Conservation (phyloP, 2,113 vertebrate genomes). For the Puffinus mauretanicus region DNA sequence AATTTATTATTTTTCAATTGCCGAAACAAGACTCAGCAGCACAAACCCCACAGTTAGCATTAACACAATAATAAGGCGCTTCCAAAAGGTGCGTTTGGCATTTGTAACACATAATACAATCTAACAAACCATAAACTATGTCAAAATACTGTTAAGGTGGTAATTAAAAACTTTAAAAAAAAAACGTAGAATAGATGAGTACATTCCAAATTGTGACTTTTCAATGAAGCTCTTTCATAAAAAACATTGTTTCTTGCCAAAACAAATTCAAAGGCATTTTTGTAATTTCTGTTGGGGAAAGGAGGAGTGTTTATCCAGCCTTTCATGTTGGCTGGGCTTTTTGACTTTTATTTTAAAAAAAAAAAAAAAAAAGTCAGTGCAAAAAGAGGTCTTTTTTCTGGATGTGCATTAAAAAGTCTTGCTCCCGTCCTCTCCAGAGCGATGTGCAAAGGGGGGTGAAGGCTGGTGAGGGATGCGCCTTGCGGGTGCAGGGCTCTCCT, state of each 20-base stretch:
- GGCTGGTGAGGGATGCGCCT: not conserved
- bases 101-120: not conserved
- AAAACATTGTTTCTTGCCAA: conserved; percentile 63
- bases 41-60: not conserved
- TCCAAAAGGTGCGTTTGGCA: conserved; percentile 40
- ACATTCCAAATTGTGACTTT: conserved; percentile 50
- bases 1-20: conserved; percentile 38
- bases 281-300: conserved; percentile 52
- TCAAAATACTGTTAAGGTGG: conserved; percentile 43
- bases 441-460: not conserved
- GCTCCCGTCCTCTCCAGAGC: not conserved
- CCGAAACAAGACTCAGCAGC: not conserved
- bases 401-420: not conserved
- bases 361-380: not conserved
- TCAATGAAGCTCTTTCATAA: conserved; percentile 67
- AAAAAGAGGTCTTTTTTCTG: not conserved
- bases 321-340: conserved; percentile 36
- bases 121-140: conserved; percentile 7
- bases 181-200: not conserved
- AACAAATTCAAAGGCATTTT: conserved; percentile 64
- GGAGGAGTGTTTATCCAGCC: conserved; percentile 50
- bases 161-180: conserved; percentile 34
- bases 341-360: not conserved
- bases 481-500: not conserved
- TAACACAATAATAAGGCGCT: not conserved